phyloP scores from a whole-genome alignment of 2,797 vertebrate genomes.

The Sebastolobus altivelis region DNA sequence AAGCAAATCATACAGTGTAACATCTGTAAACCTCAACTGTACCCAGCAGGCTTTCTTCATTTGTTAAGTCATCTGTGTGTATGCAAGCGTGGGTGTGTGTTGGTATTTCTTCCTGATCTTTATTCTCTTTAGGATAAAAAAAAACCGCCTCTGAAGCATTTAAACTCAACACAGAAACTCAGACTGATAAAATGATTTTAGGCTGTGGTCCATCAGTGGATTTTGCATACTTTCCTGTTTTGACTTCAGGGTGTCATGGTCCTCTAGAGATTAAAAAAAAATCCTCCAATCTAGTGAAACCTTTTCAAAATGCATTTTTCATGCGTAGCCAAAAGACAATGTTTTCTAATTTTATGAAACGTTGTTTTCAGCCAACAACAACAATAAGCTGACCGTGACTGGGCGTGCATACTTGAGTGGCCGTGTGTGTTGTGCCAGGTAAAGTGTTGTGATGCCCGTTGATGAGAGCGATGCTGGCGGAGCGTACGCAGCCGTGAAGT shows the following conservation, averaged over 20 bases:
- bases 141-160: not conserved
- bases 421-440: conserved; percentile 40
- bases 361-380: not conserved
- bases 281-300: not conserved
- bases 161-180: not conserved
- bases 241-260: not conserved
- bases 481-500: conserved; percentile 29
- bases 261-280: not conserved
- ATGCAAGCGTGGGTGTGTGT: not conserved
- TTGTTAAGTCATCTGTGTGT: not conserved
- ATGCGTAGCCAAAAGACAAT: not conserved
- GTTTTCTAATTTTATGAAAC: not conserved
- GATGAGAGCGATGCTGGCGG: conserved; percentile 48
- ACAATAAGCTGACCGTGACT: not conserved
- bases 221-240: not conserved
- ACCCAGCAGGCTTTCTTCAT: not conserved
- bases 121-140: not conserved
- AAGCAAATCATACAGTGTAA: not conserved
- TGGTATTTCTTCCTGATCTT: conserved; percentile 4
- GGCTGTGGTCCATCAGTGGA: not conserved
- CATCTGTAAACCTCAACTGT: conserved; percentile 1
- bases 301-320: not conserved
- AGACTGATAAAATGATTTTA: conserved; percentile 9
- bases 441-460: conserved; percentile 44
- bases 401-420: conserved; percentile 5